Evolutionary conservation across 2,113 vertebrate species (phyloP), one percentile per base, ranked within the genome.

Genomic region (Petaurus breviceps): DNA sequence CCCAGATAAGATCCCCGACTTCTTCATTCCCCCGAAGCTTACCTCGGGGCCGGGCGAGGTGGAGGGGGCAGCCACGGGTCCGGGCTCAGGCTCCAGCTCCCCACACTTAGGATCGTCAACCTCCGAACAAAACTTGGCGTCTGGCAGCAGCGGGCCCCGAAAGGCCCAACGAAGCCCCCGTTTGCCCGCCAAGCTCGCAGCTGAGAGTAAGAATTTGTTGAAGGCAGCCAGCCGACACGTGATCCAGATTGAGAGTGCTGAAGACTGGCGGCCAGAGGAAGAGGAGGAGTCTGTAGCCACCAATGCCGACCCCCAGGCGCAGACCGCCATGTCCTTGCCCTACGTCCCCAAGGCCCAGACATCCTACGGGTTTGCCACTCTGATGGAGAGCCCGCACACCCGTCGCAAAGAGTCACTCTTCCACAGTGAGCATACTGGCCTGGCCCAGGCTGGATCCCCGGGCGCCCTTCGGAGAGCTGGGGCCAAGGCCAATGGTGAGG

Each of bases 1-100:
- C 2, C 99, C 99, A 0, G 99, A 99, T 98, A 99, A 99, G 97
- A 99, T 99, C 98, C 99, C 99, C 0, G 99, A 99, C 97, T 99
- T 99, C 95, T 99, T 99, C 97, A 99, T 99, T 96, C 99, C 99
- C 0, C 99, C 99, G 1, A 99, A 99, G 97, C 98, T 99, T 51
- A 98, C 99, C 12, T 98, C 98, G 11, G 98, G 97, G 0, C 99
- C 99, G 0, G 92, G 99, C 0, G 99, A 99, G 95, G 98, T 97
- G 0, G 99, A 99, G 28, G 96, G 97, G 0, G 96, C 97, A 0
- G 99, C 99, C 0, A 93, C 96, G 16, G 92, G 51, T 28, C 97
- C 95, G 0, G 97, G 97, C 0, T 61, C 97, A 11, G 49, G 91
- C 1, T 91, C 98, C 14, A 99, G 98, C 7, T 98, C 99, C 0